Evolutionary conservation across 1,140 invertebrate species (phyloP), one percentile per base, ranked within the genome.

Genomic region (Trypoxylus dichotomus): DNA sequence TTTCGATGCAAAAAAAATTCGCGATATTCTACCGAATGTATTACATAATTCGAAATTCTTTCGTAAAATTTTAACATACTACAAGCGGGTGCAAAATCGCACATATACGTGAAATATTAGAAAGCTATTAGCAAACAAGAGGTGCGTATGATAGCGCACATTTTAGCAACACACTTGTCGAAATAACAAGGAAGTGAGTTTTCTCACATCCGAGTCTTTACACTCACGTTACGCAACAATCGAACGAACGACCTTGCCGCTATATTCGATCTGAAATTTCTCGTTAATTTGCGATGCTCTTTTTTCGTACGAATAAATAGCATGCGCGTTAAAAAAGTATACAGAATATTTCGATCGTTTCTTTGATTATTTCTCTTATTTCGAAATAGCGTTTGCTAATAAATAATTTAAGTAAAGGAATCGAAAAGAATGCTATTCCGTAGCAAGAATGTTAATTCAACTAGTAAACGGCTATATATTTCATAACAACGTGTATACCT

Each of bases 391-490:
- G 2, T 54, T 54, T 21, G 19, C 10, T 8, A 68, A 68, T 25
- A 10, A 68, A 68, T 25, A 27, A 27, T 24, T 29, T 68, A 24
- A 25, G 60, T 21, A 68, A 68, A 68, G 27, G 27, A 25, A 29
- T 68, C 24, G 60, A 68, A 68, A 68, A 68, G 24, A 13, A 24
- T 68, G 60, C 21, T 68, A 68, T 68, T 68, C 60, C 60, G 15
- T 19, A 29, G 60, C 60, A 68, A 24, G 60, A 68, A 68, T 68
- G 60, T 68, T 68, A 68, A 68, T 68, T 68, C 11, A 68, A 68
- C 60, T 24, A 54, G 47, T n/a, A 68, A 68, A 21, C 60, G 60
- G 60, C 60, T 68, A 8, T 54, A 54, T 54, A 68, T 68, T 68
- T 68, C 60, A 68, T 68, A 68, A 68, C 24, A 68, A 13, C 24